Base-by-base conservation (phyloP, 2,113 vertebrate species). In the Pyxicephalus adspersus region DNA sequence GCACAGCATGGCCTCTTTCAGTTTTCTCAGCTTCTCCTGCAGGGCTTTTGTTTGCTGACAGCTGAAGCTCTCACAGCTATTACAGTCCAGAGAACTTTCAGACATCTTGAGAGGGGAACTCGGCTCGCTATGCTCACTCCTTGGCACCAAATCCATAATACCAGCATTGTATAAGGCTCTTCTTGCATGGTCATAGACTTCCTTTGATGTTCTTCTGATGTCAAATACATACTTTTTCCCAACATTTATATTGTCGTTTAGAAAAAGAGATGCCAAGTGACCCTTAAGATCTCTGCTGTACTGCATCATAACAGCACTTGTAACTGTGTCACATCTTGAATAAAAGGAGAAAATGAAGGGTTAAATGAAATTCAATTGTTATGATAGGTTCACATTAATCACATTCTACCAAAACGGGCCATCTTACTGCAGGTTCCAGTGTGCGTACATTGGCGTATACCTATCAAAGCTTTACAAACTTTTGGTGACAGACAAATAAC, bases 221-320 rank as follows among this genome's bases (percentile, higher is more conserved):
- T 99, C 98, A 51, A 99, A 99, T 23, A 99, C 95, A 0, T 98
- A 99, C 76, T 99, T 99, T 92, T 99, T 99, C 74, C 98, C 98
- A 68, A 99, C 93, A 90, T 98, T 96, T 82, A 99, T 95, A 86
- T 98, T 98, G 86, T 99, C 98, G 57, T 98, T 98, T 84, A 99
- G 94, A 87, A 99, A 99, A 0, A 99, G 92, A 2, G 97, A 99
- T 0, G 97, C 98, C 50, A 99, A 86, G 88, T 99, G 97, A 45
- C 98, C 98, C 85, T 98, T 99, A 83, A 99, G 93, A 87, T 99
- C 97, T 70, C 97, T 91, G 85, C 97, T 99, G 65, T 99, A 99
- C 84, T 99, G 98, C 98, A 99, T 99, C 97, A 98, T 99, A 86
- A 99, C 97, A 0, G 97, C 97, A 8, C 91, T 95, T 15, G 97